phyloP scores from a whole-genome alignment of 2,113 vertebrate genomes.

The Regulus satrapa region DNA sequence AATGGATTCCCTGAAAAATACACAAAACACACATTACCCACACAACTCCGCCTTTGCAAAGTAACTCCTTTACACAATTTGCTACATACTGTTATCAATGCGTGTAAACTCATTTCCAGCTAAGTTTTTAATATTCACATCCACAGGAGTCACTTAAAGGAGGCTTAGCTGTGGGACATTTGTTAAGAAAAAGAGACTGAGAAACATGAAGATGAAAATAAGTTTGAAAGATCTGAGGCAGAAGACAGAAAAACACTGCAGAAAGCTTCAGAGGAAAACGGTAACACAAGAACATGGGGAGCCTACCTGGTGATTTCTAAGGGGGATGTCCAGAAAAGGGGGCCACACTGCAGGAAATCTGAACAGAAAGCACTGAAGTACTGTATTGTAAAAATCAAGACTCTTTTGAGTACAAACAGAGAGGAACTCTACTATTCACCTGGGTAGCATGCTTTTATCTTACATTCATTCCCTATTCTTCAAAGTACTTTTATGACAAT shows the following conservation, averaged over 20 bases:
- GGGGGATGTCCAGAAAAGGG: background rate
- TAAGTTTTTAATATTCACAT: background rate
- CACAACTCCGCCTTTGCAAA: background rate
- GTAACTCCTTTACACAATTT: background rate
- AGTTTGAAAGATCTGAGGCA: background rate
- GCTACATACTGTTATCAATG: background rate
- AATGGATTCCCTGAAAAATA: background rate
- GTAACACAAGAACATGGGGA: background rate
- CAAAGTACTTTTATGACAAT: background rate
- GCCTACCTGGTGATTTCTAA: background rate
- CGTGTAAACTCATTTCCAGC: background rate
- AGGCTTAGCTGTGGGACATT: background rate
- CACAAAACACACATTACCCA: background rate
- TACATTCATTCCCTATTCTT: background rate
- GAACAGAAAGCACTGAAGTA: background rate
- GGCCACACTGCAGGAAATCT: background rate
- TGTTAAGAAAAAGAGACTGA: background rate
- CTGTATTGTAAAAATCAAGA: background rate
- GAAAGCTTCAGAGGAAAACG: background rate
- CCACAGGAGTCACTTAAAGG: accelerated
- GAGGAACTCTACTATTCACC: background rate
- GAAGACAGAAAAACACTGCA: background rate
- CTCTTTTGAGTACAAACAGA: background rate
- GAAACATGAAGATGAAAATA: background rate
- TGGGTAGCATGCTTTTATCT: background rate